phyloP scores from a whole-genome alignment of 2,797 vertebrate species.

The Staurois parvus region DNA sequence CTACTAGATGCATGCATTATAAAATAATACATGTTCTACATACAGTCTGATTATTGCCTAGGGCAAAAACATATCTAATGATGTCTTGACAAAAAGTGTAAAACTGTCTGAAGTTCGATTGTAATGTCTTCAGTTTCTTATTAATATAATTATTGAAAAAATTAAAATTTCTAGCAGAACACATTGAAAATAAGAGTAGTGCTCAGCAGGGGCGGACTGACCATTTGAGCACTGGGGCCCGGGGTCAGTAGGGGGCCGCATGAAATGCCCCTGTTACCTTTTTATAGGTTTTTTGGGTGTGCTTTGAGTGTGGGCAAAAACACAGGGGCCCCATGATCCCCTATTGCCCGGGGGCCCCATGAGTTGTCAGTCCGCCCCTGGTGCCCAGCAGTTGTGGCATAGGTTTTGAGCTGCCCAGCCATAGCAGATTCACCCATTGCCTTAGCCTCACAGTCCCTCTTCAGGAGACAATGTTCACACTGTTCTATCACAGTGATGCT shows the following conservation, averaged over 20 bases:
- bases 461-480: not conserved
- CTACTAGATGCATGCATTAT: too few relatives aligned
- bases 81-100: not conserved
- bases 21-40: not conserved
- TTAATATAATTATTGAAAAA: not conserved
- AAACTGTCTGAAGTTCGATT: not conserved
- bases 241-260: too few relatives aligned
- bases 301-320: too few relatives aligned
- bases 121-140: not conserved
- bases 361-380: too few relatives aligned
- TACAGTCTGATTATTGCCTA: not conserved
- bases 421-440: not conserved
- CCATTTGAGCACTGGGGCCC: too few relatives aligned
- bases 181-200: not conserved
- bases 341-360: too few relatives aligned
- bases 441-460: not conserved
- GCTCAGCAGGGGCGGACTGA: too few relatives aligned
- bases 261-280: too few relatives aligned
- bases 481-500: not conserved
- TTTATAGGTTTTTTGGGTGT: too few relatives aligned
- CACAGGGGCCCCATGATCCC: too few relatives aligned
- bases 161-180: not conserved
- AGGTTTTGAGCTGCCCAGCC: not conserved
- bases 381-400: not conserved
- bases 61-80: not conserved